Base-by-base conservation (phyloP, 2,888 invertebrate genomes). In the Sipha maydis region DNA sequence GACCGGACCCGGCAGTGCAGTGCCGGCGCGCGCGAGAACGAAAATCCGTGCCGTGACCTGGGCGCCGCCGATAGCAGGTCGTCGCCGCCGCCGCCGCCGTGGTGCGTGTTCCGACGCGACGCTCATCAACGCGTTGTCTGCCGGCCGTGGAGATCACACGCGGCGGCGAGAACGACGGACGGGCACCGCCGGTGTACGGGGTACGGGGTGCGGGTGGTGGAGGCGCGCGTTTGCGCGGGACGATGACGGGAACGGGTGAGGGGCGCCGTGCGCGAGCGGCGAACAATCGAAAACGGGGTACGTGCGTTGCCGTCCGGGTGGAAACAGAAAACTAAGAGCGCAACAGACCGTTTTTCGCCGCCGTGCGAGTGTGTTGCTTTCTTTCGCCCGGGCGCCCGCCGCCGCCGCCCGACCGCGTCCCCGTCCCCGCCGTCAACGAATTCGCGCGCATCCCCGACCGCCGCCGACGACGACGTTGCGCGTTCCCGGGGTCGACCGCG, bases 281-380 rank as follows among this genome's bases (percentile, higher is more conserved):
- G 21, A 61, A 61, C 61, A 61, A 61, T 61, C 61, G 79, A 28
- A n/a, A n/a, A 34, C 84, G 85, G 71, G 54, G 34, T 41, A 25
- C 86, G 86, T 86, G 41, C 54, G 82, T 61, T 71, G 19, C 75
- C 41, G 82, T 56, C 71, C 17, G 75, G 88, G 67, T 82, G 61
- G 41, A 61, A 79, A 73, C 73, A 75, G 82, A 19, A 75, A 86
- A 86, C 80, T 75, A 56, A 73, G 73, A 88, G 88, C 88, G 88
- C 88, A 88, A 88, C 80, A 88, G 88, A 88, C 34, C 82, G 88
- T 88, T 88, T 88, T 80, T 88, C 28, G 78, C 77, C 71, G 71
- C 67, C 77, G 77, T 19, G 85, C 85, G 41, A n/a, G 67, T 54
- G 78, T 88, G 80, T 82, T 88, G 88, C 88, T 75, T 88, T 80